Evolutionary conservation across 2,113 vertebrate species (phyloP).

Genomic region (Limnothrissa miodon): DNA sequence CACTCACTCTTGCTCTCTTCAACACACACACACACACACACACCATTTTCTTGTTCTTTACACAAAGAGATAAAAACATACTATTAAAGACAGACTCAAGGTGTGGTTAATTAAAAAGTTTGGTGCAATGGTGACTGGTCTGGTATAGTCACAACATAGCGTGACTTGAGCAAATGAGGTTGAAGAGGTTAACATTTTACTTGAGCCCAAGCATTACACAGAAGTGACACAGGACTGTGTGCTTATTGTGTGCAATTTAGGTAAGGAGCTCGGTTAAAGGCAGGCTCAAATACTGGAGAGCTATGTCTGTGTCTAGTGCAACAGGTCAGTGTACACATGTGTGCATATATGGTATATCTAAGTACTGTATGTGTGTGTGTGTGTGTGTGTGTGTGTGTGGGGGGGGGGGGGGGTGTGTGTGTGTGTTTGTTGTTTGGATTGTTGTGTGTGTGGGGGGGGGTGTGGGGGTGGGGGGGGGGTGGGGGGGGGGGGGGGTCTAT

Average conservation of each 20-base stretch:
- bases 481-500: too few relatives aligned
- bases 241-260: neutral
- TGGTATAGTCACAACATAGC: neutral
- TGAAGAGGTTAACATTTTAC: too few relatives aligned
- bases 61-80: too few relatives aligned
- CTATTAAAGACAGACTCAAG: neutral
- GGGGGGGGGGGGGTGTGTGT: too few relatives aligned
- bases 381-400: neutral
- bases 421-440: too few relatives aligned
- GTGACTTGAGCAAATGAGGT: neutral
- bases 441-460: neutral
- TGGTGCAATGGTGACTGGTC: too few relatives aligned
- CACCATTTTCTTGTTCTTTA: too few relatives aligned
- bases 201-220: neutral
- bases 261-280: neutral
- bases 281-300: too few relatives aligned
- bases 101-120: neutral
- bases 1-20: neutral
- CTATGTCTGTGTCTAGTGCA: neutral
- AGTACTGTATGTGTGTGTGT: too few relatives aligned
- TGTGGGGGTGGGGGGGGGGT: too few relatives aligned
- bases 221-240: neutral
- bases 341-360: neutral
- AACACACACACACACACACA: neutral
- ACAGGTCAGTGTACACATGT: neutral